Evolutionary conservation across 2,113 vertebrate genomes (phyloP).

Genomic region (Phrynosoma platyrhinos): DNA sequence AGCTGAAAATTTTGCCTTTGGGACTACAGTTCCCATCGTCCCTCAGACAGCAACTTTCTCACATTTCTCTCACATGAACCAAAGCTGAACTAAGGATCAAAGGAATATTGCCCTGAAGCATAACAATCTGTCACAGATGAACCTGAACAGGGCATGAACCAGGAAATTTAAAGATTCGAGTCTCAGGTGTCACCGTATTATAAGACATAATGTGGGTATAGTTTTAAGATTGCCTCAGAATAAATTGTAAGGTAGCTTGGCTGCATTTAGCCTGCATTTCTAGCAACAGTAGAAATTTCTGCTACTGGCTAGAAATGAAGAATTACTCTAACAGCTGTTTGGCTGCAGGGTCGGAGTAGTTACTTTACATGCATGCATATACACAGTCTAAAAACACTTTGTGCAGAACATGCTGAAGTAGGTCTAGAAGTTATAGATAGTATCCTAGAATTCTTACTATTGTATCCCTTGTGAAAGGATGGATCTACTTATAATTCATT

Average conservation of each 20-base stretch:
- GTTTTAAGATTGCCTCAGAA: not conserved
- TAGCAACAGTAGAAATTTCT: not conserved
- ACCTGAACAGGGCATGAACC: not conserved
- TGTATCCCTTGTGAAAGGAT: not conserved
- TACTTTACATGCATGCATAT: not conserved
- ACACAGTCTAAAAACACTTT: not conserved
- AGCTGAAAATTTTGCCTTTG: too few species aligned
- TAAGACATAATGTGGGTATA: not conserved
- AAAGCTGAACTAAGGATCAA: too few species aligned
- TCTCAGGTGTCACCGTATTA: not conserved
- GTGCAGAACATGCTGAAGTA: not conserved
- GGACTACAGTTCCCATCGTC: too few species aligned
- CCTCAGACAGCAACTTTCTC: too few species aligned
- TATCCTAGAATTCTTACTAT: not conserved
- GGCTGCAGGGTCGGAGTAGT: not conserved
- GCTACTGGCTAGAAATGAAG: not conserved
- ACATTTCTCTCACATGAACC: too few species aligned
- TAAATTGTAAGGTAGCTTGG: not conserved
- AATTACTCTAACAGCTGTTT: not conserved
- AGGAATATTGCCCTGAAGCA: too few species aligned
- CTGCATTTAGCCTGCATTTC: not conserved
- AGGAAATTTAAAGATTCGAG: not conserved
- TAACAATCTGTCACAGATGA: not conserved
- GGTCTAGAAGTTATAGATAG: too few species aligned
- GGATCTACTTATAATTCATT: not conserved